Percentiles rank a stretch among this genome's conserved stretches.
phyloP scores from a whole-genome alignment of 64 coral and sea anemone species.

The Pachyseris speciosa region DNA sequence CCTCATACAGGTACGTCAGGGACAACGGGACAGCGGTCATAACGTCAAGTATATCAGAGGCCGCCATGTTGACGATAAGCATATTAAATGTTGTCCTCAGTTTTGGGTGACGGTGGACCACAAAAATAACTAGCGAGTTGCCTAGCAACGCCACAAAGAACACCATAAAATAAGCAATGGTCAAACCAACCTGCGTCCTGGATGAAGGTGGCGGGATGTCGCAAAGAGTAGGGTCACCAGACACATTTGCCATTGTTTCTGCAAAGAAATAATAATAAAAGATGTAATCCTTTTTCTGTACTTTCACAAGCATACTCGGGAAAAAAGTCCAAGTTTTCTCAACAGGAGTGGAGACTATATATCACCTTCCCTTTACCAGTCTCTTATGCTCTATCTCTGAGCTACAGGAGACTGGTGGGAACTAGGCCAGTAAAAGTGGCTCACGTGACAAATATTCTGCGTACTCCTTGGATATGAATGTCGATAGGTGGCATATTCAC shows the following conservation, averaged over 20 bases:
- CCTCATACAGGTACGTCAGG: slow-evolving; percentile 29
- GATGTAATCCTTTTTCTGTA: neutral
- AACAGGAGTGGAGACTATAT: too few relatives aligned
- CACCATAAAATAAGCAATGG: slow-evolving; percentile 48
- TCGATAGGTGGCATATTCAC: too few relatives aligned
- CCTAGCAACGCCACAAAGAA: slow-evolving; percentile 70
- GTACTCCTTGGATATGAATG: too few relatives aligned
- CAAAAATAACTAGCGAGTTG: slow-evolving; percentile 77
- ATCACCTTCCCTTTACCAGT: too few relatives aligned
- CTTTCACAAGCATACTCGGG: too few relatives aligned
- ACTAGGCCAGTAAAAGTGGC: too few relatives aligned
- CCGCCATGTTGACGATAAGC: slow-evolving; percentile 87
- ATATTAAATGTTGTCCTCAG: slow-evolving; percentile 79
- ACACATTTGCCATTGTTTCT: slow-evolving; percentile 10
- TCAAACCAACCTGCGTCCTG: slow-evolving; percentile 52
- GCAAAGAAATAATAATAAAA: neutral
- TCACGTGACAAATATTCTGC: too few relatives aligned
- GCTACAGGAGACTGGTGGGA: too few relatives aligned
- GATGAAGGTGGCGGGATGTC: neutral
- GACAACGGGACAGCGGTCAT: slow-evolving; percentile 39
- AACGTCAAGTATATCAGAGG: slow-evolving; percentile 74
- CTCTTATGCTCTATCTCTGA: too few relatives aligned
- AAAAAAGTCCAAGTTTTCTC: too few relatives aligned
- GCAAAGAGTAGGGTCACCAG: neutral
- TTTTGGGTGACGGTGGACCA: slow-evolving; percentile 74